Base-by-base conservation (phyloP, 2,113 vertebrate species). In the Cettia cetti region DNA sequence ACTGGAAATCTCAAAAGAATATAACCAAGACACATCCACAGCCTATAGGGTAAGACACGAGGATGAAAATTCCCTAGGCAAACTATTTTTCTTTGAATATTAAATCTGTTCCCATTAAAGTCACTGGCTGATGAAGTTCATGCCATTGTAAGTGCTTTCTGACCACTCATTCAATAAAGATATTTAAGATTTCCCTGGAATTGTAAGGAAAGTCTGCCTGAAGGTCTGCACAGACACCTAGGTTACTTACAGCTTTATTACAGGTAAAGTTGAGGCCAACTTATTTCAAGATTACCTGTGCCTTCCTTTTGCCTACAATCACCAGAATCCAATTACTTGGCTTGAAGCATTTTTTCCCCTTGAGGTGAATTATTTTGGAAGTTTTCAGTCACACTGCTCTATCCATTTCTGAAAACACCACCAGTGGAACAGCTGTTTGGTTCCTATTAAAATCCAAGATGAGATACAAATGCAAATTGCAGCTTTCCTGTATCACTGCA, bases 391-490 rank as follows among this genome's bases (percentile, higher is more conserved):
- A 69, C 31, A 40, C 12, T 87, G 17, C 53, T 94, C 57, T 33
- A 71, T 53, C 15, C 31, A 26, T 88, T 94, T 82, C 65, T 71
- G 61, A 50, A 92, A 94, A 53, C 27, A 76, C 11, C 37, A 66
- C 17, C 56, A 45, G 13, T 63, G 42, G 39, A 82, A 75, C 22
- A 85, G 28, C 47, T 90, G 61, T 63, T 95, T 37, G 30, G 15
- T 71, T 61, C 52, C 37, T 53, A 52, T 52, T 65, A 86, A 82
- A 93, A 80, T 53, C 66, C 61, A 75, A 86, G 39, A 75, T 33
- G 56, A 82, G 47, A 75, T 7, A 79, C 0, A 6, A 88, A 44
- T 57, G n/a, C 52, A 90, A 85, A 92, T 79, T 82, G 47, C 79
- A 78, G 20, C 50, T 92, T 88, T 78, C 37, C 64, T 53, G 4